These are phyloP conservation scores for Hyla sarda DNA, from an alignment of 2,113 vertebrate genomes.

Conservation along the genomic window DNA sequence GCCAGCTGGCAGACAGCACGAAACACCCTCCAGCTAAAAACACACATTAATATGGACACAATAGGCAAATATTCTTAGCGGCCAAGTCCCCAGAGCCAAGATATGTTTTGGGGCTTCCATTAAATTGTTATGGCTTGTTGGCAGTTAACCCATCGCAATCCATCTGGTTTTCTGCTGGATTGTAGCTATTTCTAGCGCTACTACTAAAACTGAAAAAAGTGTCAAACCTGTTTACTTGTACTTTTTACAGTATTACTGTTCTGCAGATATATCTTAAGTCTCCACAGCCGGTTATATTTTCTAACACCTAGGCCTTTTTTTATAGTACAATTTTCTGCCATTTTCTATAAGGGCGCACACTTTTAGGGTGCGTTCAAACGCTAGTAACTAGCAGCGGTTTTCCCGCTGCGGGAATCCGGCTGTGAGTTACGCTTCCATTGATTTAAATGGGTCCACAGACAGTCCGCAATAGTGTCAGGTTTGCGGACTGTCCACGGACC, in stretches of 20 bases:
- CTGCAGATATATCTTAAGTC: neutral
- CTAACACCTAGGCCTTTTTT: too few relatives aligned
- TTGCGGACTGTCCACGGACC: too few relatives aligned
- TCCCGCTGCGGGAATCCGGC: too few relatives aligned
- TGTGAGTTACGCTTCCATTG: too few relatives aligned
- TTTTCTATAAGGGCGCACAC: too few relatives aligned
- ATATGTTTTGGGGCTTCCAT: constrained; percentile 34
- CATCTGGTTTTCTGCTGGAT: neutral
- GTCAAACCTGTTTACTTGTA: neutral
- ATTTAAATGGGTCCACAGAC: too few relatives aligned
- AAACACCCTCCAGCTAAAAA: constrained; percentile 62
- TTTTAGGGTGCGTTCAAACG: too few relatives aligned
- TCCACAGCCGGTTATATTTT: too few relatives aligned
- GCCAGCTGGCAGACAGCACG: constrained; percentile 79
- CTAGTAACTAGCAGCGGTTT: too few relatives aligned
- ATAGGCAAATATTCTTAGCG: constrained; percentile 57
- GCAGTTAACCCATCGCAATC: neutral
- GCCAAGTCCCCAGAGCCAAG: constrained; percentile 47
- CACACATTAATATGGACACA: constrained; percentile 54
- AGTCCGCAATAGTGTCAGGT: too few relatives aligned
- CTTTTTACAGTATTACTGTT: neutral
- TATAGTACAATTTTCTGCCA: too few relatives aligned
- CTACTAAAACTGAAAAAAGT: neutral
- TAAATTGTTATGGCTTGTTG: constrained; percentile 29
- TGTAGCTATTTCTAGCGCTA: neutral